phyloP scores from a whole-genome alignment of 2,797 vertebrate species.

The Hippopotamyrus pictus region DNA sequence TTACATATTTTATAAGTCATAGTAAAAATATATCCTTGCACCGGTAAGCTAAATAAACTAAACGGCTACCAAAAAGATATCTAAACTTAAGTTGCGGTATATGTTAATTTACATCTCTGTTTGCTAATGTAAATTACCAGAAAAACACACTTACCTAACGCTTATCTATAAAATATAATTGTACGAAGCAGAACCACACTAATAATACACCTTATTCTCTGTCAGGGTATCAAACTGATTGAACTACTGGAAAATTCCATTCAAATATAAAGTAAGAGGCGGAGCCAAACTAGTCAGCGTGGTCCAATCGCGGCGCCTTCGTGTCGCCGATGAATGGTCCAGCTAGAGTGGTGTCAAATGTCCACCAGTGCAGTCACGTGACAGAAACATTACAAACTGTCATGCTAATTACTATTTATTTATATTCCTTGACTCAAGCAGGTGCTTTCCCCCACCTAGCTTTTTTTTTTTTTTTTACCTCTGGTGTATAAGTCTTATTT shows the following conservation, averaged over 20 bases:
- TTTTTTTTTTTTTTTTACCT: not conserved
- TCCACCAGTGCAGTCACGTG: not conserved
- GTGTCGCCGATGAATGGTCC: not conserved
- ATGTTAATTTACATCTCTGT: not conserved
- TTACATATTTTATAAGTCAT: not conserved
- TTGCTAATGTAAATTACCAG: not conserved
- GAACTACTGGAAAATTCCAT: constrained; percentile 61
- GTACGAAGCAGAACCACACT: not conserved
- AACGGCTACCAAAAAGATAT: not conserved
- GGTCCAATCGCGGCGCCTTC: constrained; percentile 38
- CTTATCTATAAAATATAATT: not conserved
- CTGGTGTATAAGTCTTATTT: not conserved
- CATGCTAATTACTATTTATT: not conserved
- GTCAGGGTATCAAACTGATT: constrained; percentile 26
- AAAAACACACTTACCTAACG: not conserved
- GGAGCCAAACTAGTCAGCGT: accelerated
- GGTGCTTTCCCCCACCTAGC: not conserved
- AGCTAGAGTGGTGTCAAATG: not conserved
- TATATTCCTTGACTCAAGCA: not conserved
- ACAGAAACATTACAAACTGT: not conserved
- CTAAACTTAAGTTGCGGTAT: not conserved
- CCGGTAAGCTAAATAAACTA: not conserved
- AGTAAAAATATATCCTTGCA: not conserved
- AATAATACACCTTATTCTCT: not conserved
- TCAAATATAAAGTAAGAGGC: constrained; percentile 12